Evolutionary conservation across 2,888 invertebrate genomes (phyloP).

Genomic region (Chesias legatella): DNA sequence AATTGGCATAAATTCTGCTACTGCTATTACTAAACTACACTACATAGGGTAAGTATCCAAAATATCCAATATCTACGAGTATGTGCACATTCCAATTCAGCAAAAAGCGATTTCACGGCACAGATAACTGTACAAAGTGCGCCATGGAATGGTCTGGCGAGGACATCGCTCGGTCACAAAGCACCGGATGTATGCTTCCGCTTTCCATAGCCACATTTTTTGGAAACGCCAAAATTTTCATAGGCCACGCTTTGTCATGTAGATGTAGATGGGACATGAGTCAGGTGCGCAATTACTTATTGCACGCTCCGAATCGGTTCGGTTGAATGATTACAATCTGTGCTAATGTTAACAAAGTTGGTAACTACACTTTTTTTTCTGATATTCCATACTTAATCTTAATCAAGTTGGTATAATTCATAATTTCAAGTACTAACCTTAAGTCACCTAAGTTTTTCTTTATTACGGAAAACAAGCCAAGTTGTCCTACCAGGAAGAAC

Average conservation of each 20-base stretch:
- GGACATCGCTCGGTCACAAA: slow-evolving; percentile 73
- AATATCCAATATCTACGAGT: background rate
- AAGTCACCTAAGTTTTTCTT: no score
- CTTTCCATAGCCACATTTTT: slow-evolving; percentile 71
- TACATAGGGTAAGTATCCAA: no score
- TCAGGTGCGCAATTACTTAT: slow-evolving; percentile 4
- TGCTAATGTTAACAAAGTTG: no score
- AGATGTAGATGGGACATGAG: slow-evolving; percentile 47
- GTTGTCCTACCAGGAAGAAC: no score
- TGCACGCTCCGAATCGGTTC: background rate
- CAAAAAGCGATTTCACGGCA: slow-evolving; percentile 54
- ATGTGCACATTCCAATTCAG: slow-evolving; percentile 31
- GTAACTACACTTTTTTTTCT: no score
- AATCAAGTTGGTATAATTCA: no score
- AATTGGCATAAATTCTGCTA: no score
- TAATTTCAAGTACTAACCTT: no score
- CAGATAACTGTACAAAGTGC: slow-evolving; percentile 72
- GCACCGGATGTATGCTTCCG: slow-evolving; percentile 65
- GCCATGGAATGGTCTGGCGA: slow-evolving; percentile 58
- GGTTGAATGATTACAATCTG: no score
- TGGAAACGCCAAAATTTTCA: slow-evolving; percentile 77
- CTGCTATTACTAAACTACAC: no score
- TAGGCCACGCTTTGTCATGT: slow-evolving; percentile 69
- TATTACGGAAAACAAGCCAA: no score
- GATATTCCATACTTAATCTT: no score